A percentile compares a stretch with the other conserved stretches of the same genome.
These are phyloP conservation scores for Drosophila miranda DNA, from an alignment of 1,140 invertebrate species.

Conservation along the genomic window DNA sequence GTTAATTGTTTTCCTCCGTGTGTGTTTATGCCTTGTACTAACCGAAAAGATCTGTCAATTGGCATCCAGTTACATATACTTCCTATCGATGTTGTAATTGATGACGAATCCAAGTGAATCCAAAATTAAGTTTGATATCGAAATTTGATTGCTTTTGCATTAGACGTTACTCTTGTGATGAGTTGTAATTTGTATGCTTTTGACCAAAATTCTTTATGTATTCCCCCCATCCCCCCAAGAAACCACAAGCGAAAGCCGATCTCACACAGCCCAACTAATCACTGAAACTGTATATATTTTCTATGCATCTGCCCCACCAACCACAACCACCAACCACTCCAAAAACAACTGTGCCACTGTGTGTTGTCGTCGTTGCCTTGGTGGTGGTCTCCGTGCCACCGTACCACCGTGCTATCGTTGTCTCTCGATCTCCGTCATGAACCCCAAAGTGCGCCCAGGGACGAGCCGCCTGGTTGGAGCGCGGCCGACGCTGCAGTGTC, in stretches of 20 bases:
- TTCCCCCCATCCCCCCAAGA: conserved; percentile 11
- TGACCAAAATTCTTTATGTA: conserved; percentile 15
- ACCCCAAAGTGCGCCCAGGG: conserved; percentile 87
- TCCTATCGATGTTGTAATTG: conserved; percentile 71
- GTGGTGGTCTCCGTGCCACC: conserved; percentile 60
- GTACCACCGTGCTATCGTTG: conserved; percentile 45
- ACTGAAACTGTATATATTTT: conserved; percentile 79
- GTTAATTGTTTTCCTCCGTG: conserved; percentile 64
- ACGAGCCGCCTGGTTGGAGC: conserved; percentile 91
- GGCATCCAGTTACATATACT: conserved; percentile 43
- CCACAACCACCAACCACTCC: conserved; percentile 26
- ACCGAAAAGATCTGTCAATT: conserved; percentile 36
- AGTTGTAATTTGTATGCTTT: conserved; percentile 76
- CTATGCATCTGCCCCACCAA: conserved; percentile 75
- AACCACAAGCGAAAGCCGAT: conserved; percentile 55
- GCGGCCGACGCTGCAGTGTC: conserved; percentile 87
- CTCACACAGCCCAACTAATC: conserved; percentile 73
- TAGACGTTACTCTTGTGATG: conserved; percentile 72
- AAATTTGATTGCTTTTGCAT: conserved; percentile 77
- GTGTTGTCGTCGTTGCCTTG: conserved; percentile 61
- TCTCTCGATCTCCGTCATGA: conserved; percentile 37
- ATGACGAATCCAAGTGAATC: conserved; percentile 41
- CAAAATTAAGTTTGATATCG: conserved; percentile 45
- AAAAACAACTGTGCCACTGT: conserved; percentile 39
- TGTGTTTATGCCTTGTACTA: conserved; percentile 56